phyloP scores from a whole-genome alignment of 2,888 invertebrate species.

The Lithosia quadra region DNA sequence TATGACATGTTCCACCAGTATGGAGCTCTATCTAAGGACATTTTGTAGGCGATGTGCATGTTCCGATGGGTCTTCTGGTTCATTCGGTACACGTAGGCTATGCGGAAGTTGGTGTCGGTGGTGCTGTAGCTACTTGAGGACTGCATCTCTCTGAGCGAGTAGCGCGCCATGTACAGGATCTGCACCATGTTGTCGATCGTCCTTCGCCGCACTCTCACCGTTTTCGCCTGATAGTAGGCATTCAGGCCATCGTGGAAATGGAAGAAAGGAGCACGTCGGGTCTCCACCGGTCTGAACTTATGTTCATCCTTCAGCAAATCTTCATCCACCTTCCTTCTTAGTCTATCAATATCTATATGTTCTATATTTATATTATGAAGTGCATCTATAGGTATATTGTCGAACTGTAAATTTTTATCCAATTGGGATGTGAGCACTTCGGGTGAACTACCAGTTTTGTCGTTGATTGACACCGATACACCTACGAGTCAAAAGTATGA shows the following conservation, averaged over 20 bases:
- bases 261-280: slow-evolving; percentile 5
- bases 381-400: slow-evolving; percentile 7
- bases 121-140: not conserved
- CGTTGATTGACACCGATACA: not conserved
- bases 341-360: slow-evolving; percentile 16
- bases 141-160: not conserved
- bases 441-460: not conserved
- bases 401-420: slow-evolving; percentile 2
- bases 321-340: slow-evolving; percentile 10
- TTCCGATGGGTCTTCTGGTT: not conserved
- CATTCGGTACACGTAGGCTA: not conserved
- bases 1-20: not conserved
- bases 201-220: not conserved
- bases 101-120: not conserved
- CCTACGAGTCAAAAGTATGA: slow-evolving; percentile 1
- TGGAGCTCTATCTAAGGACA: not conserved
- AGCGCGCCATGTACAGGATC: slow-evolving; percentile 3
- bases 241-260: not conserved
- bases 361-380: not conserved
- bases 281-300: not conserved
- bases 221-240: slow-evolving; percentile 1
- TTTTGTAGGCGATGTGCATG: slow-evolving; percentile 6
- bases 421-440: not conserved
- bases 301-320: not conserved
- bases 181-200: slow-evolving; percentile 12